Evolutionary conservation across 2,888 invertebrate genomes (phyloP).

Genomic region (Copidosoma aretas): DNA sequence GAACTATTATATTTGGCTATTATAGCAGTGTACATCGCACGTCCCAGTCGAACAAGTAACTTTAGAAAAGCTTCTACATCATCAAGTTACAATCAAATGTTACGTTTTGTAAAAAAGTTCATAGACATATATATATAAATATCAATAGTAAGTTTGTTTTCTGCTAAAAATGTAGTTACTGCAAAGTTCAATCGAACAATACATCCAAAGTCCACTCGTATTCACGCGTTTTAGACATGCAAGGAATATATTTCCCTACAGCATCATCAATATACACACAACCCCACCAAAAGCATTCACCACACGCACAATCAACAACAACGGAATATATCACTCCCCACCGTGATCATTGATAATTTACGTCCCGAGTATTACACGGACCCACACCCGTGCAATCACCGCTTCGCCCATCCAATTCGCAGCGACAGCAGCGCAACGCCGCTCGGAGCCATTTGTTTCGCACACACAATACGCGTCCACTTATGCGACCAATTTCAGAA

Average conservation of each 20-base stretch:
- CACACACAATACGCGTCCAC: neutral
- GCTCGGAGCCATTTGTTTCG: neutral
- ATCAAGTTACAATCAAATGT: too few species aligned
- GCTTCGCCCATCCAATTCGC: too few species aligned
- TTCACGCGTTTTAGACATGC: neutral
- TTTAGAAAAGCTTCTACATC: too few species aligned
- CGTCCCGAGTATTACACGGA: neutral
- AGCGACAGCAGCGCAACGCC: neutral
- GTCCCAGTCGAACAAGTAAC: too few species aligned
- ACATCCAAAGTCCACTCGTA: too few species aligned
- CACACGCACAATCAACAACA: neutral
- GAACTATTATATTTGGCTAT: too few species aligned
- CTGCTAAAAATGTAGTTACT: too few species aligned
- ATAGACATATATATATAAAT: too few species aligned
- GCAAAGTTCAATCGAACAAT: too few species aligned
- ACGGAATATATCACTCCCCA: neutral
- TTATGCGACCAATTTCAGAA: conserved; percentile 7
- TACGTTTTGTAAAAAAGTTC: too few species aligned
- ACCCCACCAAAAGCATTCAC: neutral
- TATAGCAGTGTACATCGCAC: too few species aligned
- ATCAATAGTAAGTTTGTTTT: too few species aligned
- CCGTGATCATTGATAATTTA: neutral
- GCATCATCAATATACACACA: neutral
- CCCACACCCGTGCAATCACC: neutral
- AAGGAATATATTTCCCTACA: neutral